phyloP scores from a whole-genome alignment of 2,113 vertebrate species.

The Alectura lathami region DNA sequence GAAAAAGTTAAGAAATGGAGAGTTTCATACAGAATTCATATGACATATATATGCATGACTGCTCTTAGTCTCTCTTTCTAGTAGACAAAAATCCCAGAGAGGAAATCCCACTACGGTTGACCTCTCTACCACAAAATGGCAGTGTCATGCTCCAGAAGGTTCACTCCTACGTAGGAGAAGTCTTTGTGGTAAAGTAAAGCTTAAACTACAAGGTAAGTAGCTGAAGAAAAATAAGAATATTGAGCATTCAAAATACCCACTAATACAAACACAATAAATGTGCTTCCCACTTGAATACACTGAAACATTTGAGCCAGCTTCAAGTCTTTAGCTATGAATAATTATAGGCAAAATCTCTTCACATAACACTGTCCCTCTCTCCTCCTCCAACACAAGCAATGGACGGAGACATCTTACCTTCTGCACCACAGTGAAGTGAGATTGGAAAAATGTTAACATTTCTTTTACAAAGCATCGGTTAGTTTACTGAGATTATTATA shows the following conservation, averaged over 20 bases:
- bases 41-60: neutral
- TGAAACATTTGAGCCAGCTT: neutral
- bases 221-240: neutral
- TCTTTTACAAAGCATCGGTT: neutral
- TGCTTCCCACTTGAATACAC: neutral
- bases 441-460: neutral
- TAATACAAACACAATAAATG: neutral
- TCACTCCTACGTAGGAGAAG: rapidly evolving
- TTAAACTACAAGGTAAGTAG: neutral
- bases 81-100: neutral
- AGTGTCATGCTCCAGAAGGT: neutral
- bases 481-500: neutral
- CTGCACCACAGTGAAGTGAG: neutral
- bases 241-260: neutral
- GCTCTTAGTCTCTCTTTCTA: neutral
- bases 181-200: neutral
- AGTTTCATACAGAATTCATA: neutral
- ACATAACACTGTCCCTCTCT: neutral
- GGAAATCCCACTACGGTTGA: neutral
- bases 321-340: neutral
- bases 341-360: neutral
- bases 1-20: neutral
- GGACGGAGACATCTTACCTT: neutral
- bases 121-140: neutral
- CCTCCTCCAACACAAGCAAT: rapidly evolving